Base-by-base conservation (phyloP, 2,888 invertebrate genomes). In the Baronia brevicornis region DNA sequence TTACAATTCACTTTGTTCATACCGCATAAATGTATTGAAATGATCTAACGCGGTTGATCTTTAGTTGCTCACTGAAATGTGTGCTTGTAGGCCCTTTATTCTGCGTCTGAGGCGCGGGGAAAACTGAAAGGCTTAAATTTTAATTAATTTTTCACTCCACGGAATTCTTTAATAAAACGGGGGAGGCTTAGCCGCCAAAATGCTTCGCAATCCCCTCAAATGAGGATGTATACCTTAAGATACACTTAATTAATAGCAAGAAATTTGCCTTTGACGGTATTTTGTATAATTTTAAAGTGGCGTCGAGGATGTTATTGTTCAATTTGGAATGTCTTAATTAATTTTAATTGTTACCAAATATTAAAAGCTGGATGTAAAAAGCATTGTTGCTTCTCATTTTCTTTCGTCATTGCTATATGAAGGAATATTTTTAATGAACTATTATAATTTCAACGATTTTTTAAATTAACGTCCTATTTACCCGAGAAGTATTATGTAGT, bases 61-160 rank as follows among this genome's bases (percentile, higher is more conserved):
- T 73, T 77, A 70, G 72, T 68, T 72, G 72, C 60, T 71, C 74
- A 74, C 61, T 74, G 78, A 70, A 67, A 75, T 73, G 74, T 71
- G 60, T 67, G 63, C 50, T 40, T 56, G 55, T 49, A 59, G 54
- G 57, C 59, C 65, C 69, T 69, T 74, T 68, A 68, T 73, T 63
- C 61, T 55, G 54, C 50, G 51, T 59, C 62, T 63, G 56, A 60
- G 59, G 60, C 62, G 54, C 51, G 59, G 69, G 62, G 66, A 62
- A 58, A 60, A 54, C 59, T n/a, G 65, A 68, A 66, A 61, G 70
- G 74, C 63, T 77, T 74, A 68, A 73, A 74, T 64, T 77, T 74
- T 79, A 78, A 82, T 79, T 78, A 80, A 78, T 79, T 79, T 79
- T 78, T 77, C 75, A 77, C 74, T 75, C 60, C 57, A 69, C 54